Evolutionary conservation across 2,113 vertebrate species (phyloP).

Genomic region (Eclectus roratus): DNA sequence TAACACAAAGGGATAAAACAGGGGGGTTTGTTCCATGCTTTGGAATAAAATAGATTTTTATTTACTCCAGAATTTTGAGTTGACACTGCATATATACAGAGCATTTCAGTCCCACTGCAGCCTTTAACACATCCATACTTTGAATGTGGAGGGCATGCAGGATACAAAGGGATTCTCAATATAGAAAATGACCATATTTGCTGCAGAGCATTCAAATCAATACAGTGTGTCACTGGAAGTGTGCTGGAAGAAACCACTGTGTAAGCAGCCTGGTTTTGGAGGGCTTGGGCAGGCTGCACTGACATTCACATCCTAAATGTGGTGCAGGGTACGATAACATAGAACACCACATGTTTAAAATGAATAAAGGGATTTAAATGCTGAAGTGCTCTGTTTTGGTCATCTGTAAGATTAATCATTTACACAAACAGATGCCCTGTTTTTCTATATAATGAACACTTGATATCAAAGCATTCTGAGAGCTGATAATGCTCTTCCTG

Average conservation of each 20-base stretch:
- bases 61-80: background rate
- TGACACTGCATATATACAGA: background rate
- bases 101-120: background rate
- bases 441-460: background rate
- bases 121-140: background rate
- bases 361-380: background rate
- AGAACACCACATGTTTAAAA: background rate
- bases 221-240: background rate
- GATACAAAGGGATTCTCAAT: background rate
- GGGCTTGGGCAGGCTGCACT: background rate
- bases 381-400: background rate
- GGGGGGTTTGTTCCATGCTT: rapidly evolving
- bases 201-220: background rate
- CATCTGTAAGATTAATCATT: background rate
- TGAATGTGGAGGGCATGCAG: background rate
- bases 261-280: background rate
- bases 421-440: background rate
- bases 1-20: background rate
- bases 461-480: background rate
- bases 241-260: background rate
- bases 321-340: background rate
- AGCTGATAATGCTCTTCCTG: background rate
- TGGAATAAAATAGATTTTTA: background rate
- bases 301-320: background rate
- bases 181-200: background rate